These are phyloP conservation scores for Thryonomys swinderianus DNA, from an alignment of 2,113 vertebrate genomes.

Conservation along the genomic window DNA sequence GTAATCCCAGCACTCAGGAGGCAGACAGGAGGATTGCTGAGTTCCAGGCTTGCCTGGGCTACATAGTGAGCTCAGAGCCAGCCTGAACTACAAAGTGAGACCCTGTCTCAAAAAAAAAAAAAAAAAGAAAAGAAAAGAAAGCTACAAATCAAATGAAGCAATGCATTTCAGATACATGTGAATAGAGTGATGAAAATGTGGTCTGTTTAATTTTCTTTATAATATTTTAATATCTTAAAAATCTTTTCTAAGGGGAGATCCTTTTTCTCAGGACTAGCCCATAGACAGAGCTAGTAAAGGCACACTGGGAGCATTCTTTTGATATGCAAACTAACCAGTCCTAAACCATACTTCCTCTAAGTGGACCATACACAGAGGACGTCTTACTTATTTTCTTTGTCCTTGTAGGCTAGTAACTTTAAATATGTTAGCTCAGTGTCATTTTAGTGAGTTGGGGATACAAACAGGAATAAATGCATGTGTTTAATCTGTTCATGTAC, in stretches of 20 bases:
- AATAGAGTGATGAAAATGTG: neutral
- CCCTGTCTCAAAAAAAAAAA: too few relatives aligned
- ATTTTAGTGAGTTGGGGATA: neutral
- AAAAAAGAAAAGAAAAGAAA: too few relatives aligned
- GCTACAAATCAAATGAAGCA: neutral
- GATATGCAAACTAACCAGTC: neutral
- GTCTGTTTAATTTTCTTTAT: neutral
- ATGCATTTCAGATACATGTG: neutral
- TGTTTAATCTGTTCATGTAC: neutral
- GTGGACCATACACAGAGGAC: neutral
- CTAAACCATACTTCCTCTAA: neutral
- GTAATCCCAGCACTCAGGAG: too few relatives aligned
- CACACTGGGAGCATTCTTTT: neutral
- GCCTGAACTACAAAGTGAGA: too few relatives aligned
- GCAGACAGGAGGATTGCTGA: too few relatives aligned
- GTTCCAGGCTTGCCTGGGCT: too few relatives aligned
- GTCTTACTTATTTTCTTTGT: constrained; percentile 40
- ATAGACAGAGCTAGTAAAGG: neutral
- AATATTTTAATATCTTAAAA: neutral
- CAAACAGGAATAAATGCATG: neutral
- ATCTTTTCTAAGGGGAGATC: neutral
- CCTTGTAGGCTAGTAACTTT: constrained; percentile 2
- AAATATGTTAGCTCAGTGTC: constrained; percentile 5
- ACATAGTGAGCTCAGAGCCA: too few relatives aligned
- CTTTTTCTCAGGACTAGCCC: neutral